Conservation (phyloP, 23 tunicate species). For the Styela clava region DNA sequence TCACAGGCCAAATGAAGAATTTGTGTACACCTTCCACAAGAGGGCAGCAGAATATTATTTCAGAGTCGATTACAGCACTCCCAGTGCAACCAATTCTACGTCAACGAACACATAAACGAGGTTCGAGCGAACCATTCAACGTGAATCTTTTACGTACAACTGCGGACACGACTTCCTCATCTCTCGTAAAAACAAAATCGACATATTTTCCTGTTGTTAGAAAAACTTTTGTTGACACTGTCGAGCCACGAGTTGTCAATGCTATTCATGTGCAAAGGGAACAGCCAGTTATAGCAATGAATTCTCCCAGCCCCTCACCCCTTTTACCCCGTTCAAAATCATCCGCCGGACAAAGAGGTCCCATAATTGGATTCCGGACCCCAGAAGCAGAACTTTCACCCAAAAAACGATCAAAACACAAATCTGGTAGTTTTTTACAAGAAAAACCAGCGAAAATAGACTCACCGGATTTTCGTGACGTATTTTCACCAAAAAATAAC, state of each 20-base stretch:
- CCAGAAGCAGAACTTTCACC: neutral
- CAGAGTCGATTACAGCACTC: neutral
- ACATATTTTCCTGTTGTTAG: conserved; percentile 8
- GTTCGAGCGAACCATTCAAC: conserved; percentile 26
- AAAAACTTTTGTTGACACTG: conserved; percentile 45
- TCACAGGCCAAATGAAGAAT: no score
- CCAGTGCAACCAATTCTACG: neutral
- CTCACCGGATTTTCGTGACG: conserved; percentile 2
- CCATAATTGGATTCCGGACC: conserved; percentile 23
- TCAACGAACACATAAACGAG: conserved; percentile 19
- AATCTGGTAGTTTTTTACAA: neutral
- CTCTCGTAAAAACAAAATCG: conserved; percentile 19
- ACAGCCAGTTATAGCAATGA: conserved; percentile 10
- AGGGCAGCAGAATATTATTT: neutral
- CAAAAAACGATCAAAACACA: neutral
- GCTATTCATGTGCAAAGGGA: conserved; percentile 60
- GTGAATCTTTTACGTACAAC: neutral
- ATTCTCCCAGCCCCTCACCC: neutral
- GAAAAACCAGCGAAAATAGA: neutral
- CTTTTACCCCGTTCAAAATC: neutral
- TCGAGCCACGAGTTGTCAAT: conserved; percentile 38
- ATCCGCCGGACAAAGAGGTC: neutral
- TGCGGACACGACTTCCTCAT: neutral
- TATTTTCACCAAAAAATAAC: neutral
- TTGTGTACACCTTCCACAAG: neutral